These are phyloP conservation scores for Ladona fulva DNA, from an alignment of 1,140 invertebrate genomes.

Conservation along the genomic window DNA sequence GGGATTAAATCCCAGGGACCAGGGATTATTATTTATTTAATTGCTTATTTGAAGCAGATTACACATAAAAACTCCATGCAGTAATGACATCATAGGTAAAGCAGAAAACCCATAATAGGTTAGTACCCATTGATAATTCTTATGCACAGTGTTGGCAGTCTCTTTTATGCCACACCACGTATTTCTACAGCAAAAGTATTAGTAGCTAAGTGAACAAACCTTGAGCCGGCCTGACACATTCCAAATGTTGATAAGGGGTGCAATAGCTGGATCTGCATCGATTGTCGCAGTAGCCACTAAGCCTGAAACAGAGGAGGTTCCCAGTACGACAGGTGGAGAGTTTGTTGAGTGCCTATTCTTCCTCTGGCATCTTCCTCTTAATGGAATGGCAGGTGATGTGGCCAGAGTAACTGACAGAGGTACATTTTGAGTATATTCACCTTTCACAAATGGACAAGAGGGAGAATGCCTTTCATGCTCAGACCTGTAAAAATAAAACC, in stretches of 20 bases:
- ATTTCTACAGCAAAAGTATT: too few relatives aligned
- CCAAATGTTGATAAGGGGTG: constrained; percentile 51
- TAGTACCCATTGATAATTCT: too few relatives aligned
- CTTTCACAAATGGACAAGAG: constrained; percentile 83
- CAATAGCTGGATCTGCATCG: constrained; percentile 33
- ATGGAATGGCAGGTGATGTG: constrained; percentile 61
- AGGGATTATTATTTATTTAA: too few relatives aligned
- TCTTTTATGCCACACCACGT: too few relatives aligned
- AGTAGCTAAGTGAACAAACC: constrained; percentile 30
- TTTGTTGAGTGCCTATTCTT: constrained; percentile 42
- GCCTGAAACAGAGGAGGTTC: constrained; percentile 53
- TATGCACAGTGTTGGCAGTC: too few relatives aligned
- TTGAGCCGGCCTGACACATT: constrained; percentile 64
- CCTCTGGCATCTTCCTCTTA: neutral
- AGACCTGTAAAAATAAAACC: constrained; percentile 48
- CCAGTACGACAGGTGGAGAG: constrained; percentile 46
- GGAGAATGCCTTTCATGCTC: constrained; percentile 91
- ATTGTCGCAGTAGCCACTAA: constrained; percentile 48
- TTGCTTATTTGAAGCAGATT: too few relatives aligned
- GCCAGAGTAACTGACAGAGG: constrained; percentile 83
- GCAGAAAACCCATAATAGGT: too few relatives aligned
- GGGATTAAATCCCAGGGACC: too few relatives aligned
- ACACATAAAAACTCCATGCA: too few relatives aligned
- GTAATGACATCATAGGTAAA: too few relatives aligned
- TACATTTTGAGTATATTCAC: constrained; percentile 91